A percentile compares a stretch with the other conserved stretches of the same genome.
Conservation (phyloP, 2,888 invertebrate genomes). For the Rhopalosiphum nymphaeae region DNA sequence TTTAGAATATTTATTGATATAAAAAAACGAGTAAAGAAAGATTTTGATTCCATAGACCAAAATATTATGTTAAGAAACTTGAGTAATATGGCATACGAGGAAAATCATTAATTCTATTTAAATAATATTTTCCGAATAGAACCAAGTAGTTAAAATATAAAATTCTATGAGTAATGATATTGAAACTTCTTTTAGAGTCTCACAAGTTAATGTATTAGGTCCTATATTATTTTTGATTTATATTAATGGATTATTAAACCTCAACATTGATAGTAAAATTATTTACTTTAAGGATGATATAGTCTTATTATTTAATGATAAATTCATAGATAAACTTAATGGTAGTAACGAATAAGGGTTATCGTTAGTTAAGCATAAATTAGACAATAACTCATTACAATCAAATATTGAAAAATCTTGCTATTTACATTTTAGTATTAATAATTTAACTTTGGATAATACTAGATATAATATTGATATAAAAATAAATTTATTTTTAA, state of each 20-base stretch:
- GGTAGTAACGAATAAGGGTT: background rate
- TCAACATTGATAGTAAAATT: background rate
- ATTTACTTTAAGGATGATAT: background rate
- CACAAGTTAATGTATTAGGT: background rate
- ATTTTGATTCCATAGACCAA: background rate
- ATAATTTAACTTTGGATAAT: background rate
- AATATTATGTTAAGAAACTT: slow-evolving; percentile 1
- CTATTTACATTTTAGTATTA: background rate
- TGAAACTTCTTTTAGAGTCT: background rate
- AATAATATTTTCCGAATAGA: background rate
- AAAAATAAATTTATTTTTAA: no score
- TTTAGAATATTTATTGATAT: background rate
- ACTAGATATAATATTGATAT: background rate
- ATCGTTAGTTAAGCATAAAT: no score
- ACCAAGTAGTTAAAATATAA: background rate
- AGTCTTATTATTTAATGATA: background rate
- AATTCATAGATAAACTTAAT: background rate
- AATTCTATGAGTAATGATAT: background rate
- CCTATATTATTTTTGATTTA: background rate
- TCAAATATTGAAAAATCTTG: no score
- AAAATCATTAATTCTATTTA: background rate
- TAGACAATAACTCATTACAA: no score
- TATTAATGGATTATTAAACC: background rate
- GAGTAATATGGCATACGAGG: background rate
- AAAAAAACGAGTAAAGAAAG: background rate